Conservation (phyloP, 2,113 vertebrate species). For the Hydropotes inermis region DNA sequence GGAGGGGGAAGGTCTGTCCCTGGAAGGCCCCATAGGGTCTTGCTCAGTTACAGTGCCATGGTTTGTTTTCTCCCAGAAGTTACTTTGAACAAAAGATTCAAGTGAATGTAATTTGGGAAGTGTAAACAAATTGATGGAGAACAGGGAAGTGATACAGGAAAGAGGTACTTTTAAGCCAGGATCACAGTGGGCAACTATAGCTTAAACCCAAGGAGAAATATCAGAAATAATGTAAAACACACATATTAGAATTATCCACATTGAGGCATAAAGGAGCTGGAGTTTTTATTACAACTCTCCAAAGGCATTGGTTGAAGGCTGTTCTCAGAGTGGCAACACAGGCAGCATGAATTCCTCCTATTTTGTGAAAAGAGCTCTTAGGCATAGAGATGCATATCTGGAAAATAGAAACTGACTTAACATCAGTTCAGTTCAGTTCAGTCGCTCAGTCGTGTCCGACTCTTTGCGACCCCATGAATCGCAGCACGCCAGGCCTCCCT, state of each 20-base stretch:
- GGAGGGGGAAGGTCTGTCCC: too few relatives aligned
- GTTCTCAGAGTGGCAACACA: background rate
- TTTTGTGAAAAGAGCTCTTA: background rate
- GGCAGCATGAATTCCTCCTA: background rate
- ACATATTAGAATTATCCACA: too few relatives aligned
- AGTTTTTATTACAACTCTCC: too few relatives aligned
- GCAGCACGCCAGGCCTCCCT: too few relatives aligned
- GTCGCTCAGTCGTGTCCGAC: too few relatives aligned
- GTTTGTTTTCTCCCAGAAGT: background rate
- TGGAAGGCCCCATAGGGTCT: too few relatives aligned
- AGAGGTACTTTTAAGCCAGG: too few relatives aligned
- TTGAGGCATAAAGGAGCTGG: background rate
- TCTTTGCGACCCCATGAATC: too few relatives aligned
- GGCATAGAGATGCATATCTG: too few relatives aligned
- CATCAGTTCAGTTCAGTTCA: background rate
- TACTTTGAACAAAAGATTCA: background rate
- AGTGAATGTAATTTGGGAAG: background rate
- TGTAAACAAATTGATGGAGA: background rate
- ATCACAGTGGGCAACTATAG: background rate
- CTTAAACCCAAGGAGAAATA: background rate
- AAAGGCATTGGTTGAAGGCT: background rate
- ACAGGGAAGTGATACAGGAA: background rate
- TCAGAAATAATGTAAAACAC: background rate
- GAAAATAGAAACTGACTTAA: background rate
- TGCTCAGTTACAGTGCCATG: background rate